Conservation (phyloP, 2,113 vertebrate species). For the Syngnathus floridae region DNA sequence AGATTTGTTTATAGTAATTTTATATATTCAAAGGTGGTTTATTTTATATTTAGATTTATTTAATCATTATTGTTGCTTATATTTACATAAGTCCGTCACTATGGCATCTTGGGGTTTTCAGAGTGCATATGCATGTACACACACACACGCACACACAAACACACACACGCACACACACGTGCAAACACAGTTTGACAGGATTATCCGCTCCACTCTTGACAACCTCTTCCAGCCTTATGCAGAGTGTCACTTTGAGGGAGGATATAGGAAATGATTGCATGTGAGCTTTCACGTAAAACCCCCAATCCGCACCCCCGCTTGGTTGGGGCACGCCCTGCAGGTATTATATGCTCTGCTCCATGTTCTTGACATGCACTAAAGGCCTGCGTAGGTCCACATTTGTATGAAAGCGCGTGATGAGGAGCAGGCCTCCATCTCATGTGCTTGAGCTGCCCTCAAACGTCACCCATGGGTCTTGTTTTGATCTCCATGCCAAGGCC, state of each 20-base stretch:
- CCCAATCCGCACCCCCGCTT: background rate
- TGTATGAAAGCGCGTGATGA: conserved; percentile 29
- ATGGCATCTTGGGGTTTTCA: conserved; percentile 27
- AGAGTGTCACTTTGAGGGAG: background rate
- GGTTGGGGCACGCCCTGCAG: background rate
- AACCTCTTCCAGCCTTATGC: conserved; percentile 27
- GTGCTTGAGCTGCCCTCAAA: conserved; percentile 55
- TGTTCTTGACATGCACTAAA: conserved; percentile 23
- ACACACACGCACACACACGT: background rate
- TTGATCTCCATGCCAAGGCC: conserved; percentile 56
- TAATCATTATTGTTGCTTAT: no score
- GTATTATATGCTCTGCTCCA: conserved; percentile 18
- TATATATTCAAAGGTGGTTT: no score
- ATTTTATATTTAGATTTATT: background rate
- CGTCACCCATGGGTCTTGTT: conserved; percentile 59
- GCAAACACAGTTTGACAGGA: conserved; percentile 38
- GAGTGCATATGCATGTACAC: no score
- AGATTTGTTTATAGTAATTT: no score
- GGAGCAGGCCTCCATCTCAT: conserved; percentile 36
- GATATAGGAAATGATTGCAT: conserved; percentile 7
- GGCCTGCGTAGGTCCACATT: background rate
- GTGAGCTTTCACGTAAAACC: conserved; percentile 18
- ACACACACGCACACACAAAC: conserved; percentile 12
- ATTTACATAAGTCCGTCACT: conserved; percentile 5
- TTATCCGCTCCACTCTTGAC: conserved; percentile 44